Conservation (phyloP, 2,888 invertebrate species). For the Caenorhabditis sp. region DNA sequence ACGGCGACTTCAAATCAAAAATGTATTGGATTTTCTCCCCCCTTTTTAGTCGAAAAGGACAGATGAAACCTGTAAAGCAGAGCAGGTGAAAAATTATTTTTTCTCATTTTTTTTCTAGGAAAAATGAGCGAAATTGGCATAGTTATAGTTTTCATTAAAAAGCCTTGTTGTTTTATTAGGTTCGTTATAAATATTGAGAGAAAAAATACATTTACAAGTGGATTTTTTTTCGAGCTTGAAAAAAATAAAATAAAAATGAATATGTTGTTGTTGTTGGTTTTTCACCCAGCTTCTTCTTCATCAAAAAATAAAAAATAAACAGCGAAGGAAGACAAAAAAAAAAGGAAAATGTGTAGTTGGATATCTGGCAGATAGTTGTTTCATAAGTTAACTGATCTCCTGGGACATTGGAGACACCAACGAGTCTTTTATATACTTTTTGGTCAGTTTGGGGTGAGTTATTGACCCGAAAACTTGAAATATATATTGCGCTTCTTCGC, state of each 20-base stretch:
- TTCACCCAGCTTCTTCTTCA: too few relatives aligned
- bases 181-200: too few relatives aligned
- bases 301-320: too few relatives aligned
- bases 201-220: too few relatives aligned
- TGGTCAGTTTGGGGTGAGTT: neutral
- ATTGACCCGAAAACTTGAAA: neutral
- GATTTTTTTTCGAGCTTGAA: too few relatives aligned
- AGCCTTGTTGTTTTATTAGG: too few relatives aligned
- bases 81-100: neutral
- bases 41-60: too few relatives aligned
- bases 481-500: too few relatives aligned
- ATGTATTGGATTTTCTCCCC: neutral
- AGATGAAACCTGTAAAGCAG: neutral
- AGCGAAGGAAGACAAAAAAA: neutral
- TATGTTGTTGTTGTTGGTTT: too few relatives aligned
- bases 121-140: neutral
- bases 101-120: neutral
- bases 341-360: neutral
- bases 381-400: constrained; percentile 42
- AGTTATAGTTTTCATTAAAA: too few relatives aligned
- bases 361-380: constrained; percentile 22
- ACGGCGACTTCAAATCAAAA: too few relatives aligned
- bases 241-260: too few relatives aligned
- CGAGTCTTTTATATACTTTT: neutral
- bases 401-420: constrained; percentile 9